These are phyloP conservation scores for Aphodius granarius DNA, from an alignment of 2,888 invertebrate species.

Conservation along the genomic window DNA sequence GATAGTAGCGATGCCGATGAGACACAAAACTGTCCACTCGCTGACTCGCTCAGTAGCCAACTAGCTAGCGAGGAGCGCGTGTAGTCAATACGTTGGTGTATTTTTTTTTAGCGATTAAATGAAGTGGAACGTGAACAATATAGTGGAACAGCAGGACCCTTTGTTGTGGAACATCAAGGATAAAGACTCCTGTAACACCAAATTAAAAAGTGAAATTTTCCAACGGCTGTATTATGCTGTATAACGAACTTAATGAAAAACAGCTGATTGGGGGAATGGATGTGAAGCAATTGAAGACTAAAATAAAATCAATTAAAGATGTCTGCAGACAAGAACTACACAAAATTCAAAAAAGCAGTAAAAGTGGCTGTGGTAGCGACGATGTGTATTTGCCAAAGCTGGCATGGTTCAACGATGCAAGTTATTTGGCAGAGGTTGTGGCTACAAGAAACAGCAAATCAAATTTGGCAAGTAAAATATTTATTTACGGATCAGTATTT, in stretches of 20 bases:
- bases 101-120: too few relatives aligned
- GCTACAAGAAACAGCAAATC: constrained; percentile 19
- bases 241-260: background rate
- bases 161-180: constrained; percentile 13
- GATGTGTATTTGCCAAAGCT: constrained; percentile 43
- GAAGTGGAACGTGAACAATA: too few relatives aligned
- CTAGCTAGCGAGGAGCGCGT: too few relatives aligned
- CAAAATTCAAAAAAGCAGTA: constrained; percentile 42
- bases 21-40: too few relatives aligned
- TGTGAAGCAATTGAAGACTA: constrained; percentile 19
- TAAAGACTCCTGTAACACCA: constrained; percentile 9
- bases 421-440: constrained; percentile 10
- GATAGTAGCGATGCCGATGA: too few relatives aligned
- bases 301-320: constrained; percentile 35
- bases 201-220: constrained; percentile 4
- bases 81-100: too few relatives aligned
- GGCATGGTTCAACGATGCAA: constrained; percentile 41
- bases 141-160: too few relatives aligned
- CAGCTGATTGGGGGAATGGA: constrained; percentile 13
- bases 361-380: constrained; percentile 38
- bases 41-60: too few relatives aligned
- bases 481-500: background rate
- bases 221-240: background rate
- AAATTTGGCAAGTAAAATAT: constrained; percentile 18
- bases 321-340: constrained; percentile 40